These are phyloP conservation scores for Leptatherina wallacei DNA, from an alignment of 2,797 vertebrate species.

Conservation along the genomic window DNA sequence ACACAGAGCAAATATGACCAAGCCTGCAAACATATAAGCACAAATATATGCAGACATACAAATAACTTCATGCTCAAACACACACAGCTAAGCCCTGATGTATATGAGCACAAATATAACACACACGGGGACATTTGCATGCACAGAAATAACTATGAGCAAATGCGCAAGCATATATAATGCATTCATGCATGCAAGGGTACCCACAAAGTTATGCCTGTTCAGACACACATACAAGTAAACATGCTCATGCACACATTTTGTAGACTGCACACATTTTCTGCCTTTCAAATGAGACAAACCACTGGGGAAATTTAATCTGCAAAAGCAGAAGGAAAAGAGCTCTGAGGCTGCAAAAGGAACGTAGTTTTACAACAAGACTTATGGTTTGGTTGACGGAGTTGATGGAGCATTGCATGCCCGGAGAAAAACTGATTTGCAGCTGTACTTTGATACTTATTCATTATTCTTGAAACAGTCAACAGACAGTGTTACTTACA, in stretches of 20 bases:
- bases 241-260: conserved; percentile 61
- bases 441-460: conserved; percentile 71
- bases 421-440: conserved; percentile 68
- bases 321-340: conserved; percentile 76
- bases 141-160: conserved; percentile 36
- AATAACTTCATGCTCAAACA: conserved; percentile 14
- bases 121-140: conserved; percentile 26
- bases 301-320: conserved; percentile 81
- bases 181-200: conserved; percentile 33
- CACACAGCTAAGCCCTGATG: conserved; percentile 15
- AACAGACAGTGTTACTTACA: conserved; percentile 60
- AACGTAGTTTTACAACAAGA: conserved; percentile 70
- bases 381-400: conserved; percentile 66
- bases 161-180: conserved; percentile 46
- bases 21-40: conserved; percentile 37
- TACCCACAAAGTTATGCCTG: conserved; percentile 25
- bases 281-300: conserved; percentile 79
- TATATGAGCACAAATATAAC: conserved; percentile 39
- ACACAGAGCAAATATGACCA: conserved; percentile 21
- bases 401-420: conserved; percentile 69
- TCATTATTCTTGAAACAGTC: conserved; percentile 71
- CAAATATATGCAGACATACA: conserved; percentile 39
- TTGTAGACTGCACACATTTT: conserved; percentile 64
- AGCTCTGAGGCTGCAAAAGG: conserved; percentile 69
- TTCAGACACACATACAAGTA: conserved; percentile 36